These are phyloP conservation scores for Enteromius unitaeniatus DNA, from an alignment of 2,797 vertebrate species.

Conservation along the genomic window DNA sequence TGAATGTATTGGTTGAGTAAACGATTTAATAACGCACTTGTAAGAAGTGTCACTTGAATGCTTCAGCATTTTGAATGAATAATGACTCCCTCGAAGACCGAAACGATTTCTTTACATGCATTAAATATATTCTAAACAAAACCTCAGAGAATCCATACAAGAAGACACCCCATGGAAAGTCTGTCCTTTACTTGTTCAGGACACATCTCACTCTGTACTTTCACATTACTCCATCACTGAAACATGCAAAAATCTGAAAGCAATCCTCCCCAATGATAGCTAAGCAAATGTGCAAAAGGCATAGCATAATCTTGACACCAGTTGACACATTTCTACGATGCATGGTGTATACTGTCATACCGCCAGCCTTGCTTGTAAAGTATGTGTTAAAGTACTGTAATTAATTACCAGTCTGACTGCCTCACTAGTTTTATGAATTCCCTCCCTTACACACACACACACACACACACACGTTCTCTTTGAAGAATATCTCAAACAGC, in stretches of 20 bases:
- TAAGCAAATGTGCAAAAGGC: neutral
- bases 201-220: neutral
- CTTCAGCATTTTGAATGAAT: neutral
- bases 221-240: neutral
- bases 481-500: conserved; percentile 8
- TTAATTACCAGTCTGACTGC: neutral
- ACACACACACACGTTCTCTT: neutral
- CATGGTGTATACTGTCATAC: neutral
- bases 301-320: neutral
- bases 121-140: neutral
- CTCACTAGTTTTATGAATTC: conserved; percentile 4
- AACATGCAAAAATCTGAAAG: neutral
- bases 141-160: neutral
- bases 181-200: neutral
- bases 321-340: neutral
- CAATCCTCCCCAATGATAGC: neutral
- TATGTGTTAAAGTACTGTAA: neutral
- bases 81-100: neutral
- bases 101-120: neutral
- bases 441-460: neutral
- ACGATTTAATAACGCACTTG: neutral
- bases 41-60: neutral
- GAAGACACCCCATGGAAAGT: neutral
- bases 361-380: neutral
- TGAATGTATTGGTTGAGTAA: neutral